Evolutionary conservation across 2,888 invertebrate genomes (phyloP), one percentile per base, ranked within the genome.

Genomic region (Octonoba sinensis): DNA sequence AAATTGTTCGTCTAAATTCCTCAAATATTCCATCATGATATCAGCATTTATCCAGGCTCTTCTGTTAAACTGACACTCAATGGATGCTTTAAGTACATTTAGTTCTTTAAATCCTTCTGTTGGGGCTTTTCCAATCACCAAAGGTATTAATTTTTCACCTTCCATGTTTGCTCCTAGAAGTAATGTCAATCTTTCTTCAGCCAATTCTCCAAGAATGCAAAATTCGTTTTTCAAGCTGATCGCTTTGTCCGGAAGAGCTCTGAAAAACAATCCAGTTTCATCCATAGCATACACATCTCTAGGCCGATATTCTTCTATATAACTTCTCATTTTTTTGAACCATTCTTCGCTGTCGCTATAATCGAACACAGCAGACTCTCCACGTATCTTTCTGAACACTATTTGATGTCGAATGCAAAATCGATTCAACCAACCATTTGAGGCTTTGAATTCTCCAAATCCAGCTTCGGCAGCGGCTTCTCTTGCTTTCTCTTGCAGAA

Each of bases 381-480:
- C 62, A 24, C 20, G 22, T 8, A 60, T 18, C n/a, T 22, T 24
- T 8, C 22, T 22, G 13, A 20, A 60, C 8, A 24, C 20, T 0
- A 60, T 60, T 20, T 20, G 16, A 24, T 60, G 62, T 15, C 62
- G 62, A 8, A 22, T 13, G 22, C 27, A 24, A 24, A 60, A 60
- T n/a, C 62, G 62, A 15, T 60, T 24, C 15, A 60, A 24, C 62
- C 62, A 60, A 11, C 62, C 62, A 60, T 60, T 60, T 8, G 62
- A 60, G 27, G 62, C 62, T 22, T 20, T 22, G 62, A 60, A 60
- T 20, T 60, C 62, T 4, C n/a, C 62, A 24, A 60, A 24, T 22
- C 62, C 62, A 20, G 22, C 16, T 24, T 24, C 27, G 22, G n/a
- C 62, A 20, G 62, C 20, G 15, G 27, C 22, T 24, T 22, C 22